A percentile compares a stretch with the other conserved stretches of the same genome.
These are phyloP conservation scores for Parnassius orleans DNA, from an alignment of 2,888 invertebrate species.

Conservation along the genomic window DNA sequence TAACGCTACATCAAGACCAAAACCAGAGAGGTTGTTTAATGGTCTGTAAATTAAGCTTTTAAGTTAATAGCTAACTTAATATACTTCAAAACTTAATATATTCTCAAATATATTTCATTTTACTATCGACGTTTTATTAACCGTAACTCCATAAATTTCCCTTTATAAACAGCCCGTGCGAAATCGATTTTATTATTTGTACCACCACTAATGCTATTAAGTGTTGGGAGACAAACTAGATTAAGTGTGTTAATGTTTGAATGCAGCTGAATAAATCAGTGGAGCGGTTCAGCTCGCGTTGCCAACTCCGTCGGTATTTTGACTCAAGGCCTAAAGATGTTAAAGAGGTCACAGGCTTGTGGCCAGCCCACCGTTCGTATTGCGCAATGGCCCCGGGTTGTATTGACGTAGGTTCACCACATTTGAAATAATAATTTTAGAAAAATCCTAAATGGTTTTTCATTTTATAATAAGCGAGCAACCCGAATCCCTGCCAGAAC, in stretches of 20 bases:
- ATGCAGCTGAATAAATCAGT: constrained; percentile 4
- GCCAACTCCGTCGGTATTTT: neutral
- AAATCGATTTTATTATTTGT: neutral
- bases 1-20: no score
- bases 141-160: neutral
- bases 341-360: constrained; percentile 12
- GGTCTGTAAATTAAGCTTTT: no score
- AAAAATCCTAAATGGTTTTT: no score
- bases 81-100: no score
- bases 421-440: no score
- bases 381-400: constrained; percentile 26
- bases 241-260: constrained; percentile 6
- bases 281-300: constrained; percentile 1
- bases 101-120: no score
- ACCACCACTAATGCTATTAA: neutral
- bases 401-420: neutral
- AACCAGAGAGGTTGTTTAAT: no score
- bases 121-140: no score
- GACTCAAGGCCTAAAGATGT: constrained; percentile 7
- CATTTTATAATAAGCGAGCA: no score
- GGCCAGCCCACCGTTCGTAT: neutral
- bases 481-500: no score
- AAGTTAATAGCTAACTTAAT: no score
- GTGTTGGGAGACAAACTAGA: neutral
- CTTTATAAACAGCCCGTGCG: neutral